Percentiles rank a stretch among this genome's conserved stretches.
Evolutionary conservation across 2,797 vertebrate genomes (phyloP).

Genomic region (Mormyrops attenuatus): DNA sequence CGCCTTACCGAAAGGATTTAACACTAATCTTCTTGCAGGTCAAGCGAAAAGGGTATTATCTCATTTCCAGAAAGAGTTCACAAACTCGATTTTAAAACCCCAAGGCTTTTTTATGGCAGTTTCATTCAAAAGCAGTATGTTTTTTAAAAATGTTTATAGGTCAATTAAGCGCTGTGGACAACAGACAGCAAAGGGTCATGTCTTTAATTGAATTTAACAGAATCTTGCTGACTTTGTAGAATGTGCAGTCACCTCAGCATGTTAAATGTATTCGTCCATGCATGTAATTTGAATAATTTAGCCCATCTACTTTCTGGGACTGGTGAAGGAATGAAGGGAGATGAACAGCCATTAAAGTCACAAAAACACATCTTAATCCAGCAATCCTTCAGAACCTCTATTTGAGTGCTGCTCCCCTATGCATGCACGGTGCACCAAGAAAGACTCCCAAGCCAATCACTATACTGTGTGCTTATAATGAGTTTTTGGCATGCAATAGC

Average conservation of each 20-base stretch:
- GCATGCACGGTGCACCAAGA: slow-evolving; percentile 24
- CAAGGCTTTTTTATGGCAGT: background rate
- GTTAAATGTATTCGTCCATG: background rate
- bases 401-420: background rate
- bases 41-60: background rate
- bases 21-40: background rate
- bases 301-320: slow-evolving; percentile 18
- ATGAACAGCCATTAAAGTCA: slow-evolving; percentile 1
- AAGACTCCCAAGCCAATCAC: slow-evolving; percentile 60
- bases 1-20: background rate
- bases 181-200: background rate
- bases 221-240: slow-evolving; percentile 18
- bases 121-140: background rate
- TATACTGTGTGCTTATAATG: slow-evolving; percentile 61
- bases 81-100: slow-evolving; percentile 4
- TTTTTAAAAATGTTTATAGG: background rate
- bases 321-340: slow-evolving; percentile 13
- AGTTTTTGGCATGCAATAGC: slow-evolving; percentile 56
- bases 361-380: slow-evolving; percentile 19
- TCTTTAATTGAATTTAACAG: slow-evolving; percentile 8
- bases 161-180: slow-evolving; percentile 7
- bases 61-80: background rate
- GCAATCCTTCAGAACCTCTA: background rate
- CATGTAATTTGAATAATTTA: slow-evolving; percentile 31
- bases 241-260: background rate